Evolutionary conservation across 1,140 invertebrate genomes (phyloP).

Genomic region (Drosophila seguyi): DNA sequence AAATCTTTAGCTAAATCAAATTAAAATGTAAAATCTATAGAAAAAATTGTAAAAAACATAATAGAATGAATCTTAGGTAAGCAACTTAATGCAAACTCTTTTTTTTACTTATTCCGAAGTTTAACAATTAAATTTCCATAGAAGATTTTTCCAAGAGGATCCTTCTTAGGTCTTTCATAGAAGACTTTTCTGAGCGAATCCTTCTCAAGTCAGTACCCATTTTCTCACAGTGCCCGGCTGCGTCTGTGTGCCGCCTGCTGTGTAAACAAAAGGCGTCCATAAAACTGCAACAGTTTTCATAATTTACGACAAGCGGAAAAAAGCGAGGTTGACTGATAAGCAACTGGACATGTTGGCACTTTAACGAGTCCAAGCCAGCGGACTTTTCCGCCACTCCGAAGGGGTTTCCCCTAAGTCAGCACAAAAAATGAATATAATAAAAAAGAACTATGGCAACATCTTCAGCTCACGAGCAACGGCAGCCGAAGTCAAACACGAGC

Average conservation of each 20-base stretch:
- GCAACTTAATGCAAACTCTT: not conserved
- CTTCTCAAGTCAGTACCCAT: not conserved
- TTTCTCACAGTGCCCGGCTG: constrained; percentile 4
- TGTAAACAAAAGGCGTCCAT: constrained; percentile 48
- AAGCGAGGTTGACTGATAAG: constrained; percentile 72
- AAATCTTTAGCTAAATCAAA: not conserved
- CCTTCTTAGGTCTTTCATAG: too few species aligned
- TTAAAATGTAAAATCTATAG: not conserved
- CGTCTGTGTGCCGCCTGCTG: constrained; percentile 30
- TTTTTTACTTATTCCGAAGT: accelerated
- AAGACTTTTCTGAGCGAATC: too few species aligned
- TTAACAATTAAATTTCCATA: too few species aligned
- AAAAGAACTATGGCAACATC: constrained; percentile 44
- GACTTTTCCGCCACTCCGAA: constrained; percentile 13
- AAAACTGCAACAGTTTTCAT: constrained; percentile 60
- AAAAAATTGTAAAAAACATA: not conserved
- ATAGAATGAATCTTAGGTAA: too few species aligned
- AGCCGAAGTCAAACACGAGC: constrained; percentile 3
- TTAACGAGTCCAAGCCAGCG: constrained; percentile 26
- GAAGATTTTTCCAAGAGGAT: too few species aligned
- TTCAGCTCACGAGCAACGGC: constrained; percentile 61
- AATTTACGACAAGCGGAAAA: constrained; percentile 71
- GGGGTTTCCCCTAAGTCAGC: constrained; percentile 31
- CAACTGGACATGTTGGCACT: constrained; percentile 49
- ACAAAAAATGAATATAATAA: not conserved